A percentile compares a stretch with the other conserved stretches of the same genome.
These are phyloP conservation scores for Lasioglossum oenotherae DNA, from an alignment of 2,888 invertebrate species.

Conservation along the genomic window DNA sequence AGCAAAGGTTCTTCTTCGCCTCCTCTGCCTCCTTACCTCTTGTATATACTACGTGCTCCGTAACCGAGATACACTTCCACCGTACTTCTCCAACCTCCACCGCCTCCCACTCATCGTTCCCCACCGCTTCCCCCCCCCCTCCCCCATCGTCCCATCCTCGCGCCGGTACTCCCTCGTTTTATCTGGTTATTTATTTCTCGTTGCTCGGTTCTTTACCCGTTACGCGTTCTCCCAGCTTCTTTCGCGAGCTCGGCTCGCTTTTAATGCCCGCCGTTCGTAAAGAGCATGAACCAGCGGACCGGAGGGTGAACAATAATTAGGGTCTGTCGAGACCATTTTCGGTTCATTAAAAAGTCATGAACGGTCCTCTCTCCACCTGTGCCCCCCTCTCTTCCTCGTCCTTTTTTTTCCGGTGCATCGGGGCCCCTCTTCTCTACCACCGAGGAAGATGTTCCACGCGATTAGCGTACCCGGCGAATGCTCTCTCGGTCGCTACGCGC, in stretches of 20 bases:
- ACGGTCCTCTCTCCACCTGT: not conserved
- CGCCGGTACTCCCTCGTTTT: slow-evolving; percentile 48
- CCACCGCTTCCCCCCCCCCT: slow-evolving; percentile 2
- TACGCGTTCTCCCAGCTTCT: slow-evolving; percentile 45
- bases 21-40: slow-evolving; percentile 60
- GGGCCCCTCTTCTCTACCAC: too few relatives aligned
- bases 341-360: slow-evolving; percentile 19
- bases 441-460: slow-evolving; percentile 6
- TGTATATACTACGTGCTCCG: slow-evolving; percentile 63
- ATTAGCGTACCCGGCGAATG: not conserved
- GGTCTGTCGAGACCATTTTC: slow-evolving; percentile 13
- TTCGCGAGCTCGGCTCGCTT: slow-evolving; percentile 9
- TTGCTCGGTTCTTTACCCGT: slow-evolving; percentile 53
- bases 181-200: slow-evolving; percentile 60
- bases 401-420: not conserved
- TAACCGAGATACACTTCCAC: slow-evolving; percentile 74
- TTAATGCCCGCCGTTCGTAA: slow-evolving; percentile 22
- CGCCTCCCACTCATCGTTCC: slow-evolving; percentile 42
- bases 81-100: slow-evolving; percentile 43
- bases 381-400: not conserved
- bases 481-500: not conserved
- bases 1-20: slow-evolving; percentile 67
- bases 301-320: slow-evolving; percentile 30
- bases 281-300: not conserved
- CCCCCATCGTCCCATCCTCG: not conserved